Base-by-base conservation (phyloP, 92 coral and sea anemone genomes). In the Porites rus region DNA sequence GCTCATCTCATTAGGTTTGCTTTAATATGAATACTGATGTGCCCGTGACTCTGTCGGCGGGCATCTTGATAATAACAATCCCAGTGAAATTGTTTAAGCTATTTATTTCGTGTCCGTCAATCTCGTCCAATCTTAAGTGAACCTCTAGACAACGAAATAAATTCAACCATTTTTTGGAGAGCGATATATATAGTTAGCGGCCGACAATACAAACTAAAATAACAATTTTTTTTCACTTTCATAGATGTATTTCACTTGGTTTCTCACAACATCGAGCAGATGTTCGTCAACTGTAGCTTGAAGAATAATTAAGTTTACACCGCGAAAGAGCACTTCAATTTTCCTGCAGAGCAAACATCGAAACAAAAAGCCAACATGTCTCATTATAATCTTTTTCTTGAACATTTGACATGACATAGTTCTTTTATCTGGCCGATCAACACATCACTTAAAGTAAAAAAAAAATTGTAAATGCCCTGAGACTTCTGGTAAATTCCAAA, bases 321-420 rank as follows among this genome's bases (percentile, higher is more conserved):
- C n/a, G 60, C 62, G 50, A 78, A 78, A 78, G 46, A 38, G 65
- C 83, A 46, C 83, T 78, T 65, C 61, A 63, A 38, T 78, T 78
- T 78, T 78, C 72, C 72, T 61, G 43, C 72, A 65, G 38, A 63
- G 59, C 64, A 78, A 78, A 63, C 61, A 78, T 78, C 52, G 83
- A 10, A 78, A 46, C 83, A 78, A 21, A 43, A 62, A 56, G 71
- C 54, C 79, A 75, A 13, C 22, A 59, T 61, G 82, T 63, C 59
- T 64, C 51, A 19, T 78, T 46, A 20, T 38, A 3, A 63, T 58
- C 59, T 64, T 63, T 63, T 46, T 64, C 72, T 46, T 46, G 72
- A 22, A 78, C 43, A 59, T n/a, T 14, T 6, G 61, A 54, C 14
- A 43, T 78, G 31, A 63, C 60, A 19, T 18, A 14, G 56, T 78